Evolutionary conservation across 2,113 vertebrate genomes (phyloP).

Genomic region (Pampusana beccarii): DNA sequence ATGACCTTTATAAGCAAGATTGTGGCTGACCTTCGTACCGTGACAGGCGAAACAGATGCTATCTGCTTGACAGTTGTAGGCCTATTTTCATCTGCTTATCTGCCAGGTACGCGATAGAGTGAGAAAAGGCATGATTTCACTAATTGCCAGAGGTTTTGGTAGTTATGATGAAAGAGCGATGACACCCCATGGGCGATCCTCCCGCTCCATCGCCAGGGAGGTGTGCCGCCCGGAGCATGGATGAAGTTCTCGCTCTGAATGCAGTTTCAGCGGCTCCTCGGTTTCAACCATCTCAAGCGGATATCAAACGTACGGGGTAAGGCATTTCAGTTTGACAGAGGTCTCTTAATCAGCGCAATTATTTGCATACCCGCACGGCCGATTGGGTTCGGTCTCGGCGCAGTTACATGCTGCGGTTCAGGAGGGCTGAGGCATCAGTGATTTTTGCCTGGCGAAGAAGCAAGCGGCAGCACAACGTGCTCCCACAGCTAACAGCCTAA

Average conservation of each 20-base stretch:
- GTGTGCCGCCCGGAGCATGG: accelerated
- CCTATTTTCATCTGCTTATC: not conserved
- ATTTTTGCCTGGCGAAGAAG: not conserved
- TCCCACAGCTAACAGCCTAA: not conserved
- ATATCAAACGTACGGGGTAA: accelerated
- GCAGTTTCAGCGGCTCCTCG: accelerated
- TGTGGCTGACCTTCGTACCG: not conserved
- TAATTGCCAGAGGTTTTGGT: not conserved
- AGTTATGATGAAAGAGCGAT: not conserved
- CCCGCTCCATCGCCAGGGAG: not conserved
- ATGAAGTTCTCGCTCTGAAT: not conserved
- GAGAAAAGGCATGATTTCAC: not conserved
- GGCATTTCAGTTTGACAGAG: not conserved
- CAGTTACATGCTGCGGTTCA: accelerated
- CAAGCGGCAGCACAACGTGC: not conserved
- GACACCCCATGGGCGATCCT: not conserved
- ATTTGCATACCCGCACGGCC: accelerated
- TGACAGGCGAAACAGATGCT: not conserved
- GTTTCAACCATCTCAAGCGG: not conserved
- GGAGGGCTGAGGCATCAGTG: not conserved
- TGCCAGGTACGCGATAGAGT: not conserved
- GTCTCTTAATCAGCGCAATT: not conserved
- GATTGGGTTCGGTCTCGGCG: accelerated
- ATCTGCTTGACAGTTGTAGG: not conserved
- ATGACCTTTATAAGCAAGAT: constrained; percentile 15